Conservation (phyloP, 1,140 invertebrate species). For the Zaprionus davidi region DNA sequence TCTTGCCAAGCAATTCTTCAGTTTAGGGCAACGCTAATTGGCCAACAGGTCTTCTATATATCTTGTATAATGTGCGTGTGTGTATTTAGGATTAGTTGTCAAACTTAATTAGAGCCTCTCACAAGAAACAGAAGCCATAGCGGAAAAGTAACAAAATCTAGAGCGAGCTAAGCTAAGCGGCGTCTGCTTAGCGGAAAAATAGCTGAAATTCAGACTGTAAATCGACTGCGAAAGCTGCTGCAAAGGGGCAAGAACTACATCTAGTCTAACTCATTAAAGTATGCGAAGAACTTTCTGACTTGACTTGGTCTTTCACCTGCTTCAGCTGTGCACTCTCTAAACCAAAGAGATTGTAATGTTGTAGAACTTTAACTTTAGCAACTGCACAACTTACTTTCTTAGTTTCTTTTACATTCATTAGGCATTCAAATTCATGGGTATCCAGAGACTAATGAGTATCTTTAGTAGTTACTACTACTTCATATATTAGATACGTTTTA, state of each 20-base stretch:
- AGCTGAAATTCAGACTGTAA: neutral
- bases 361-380: too few species aligned
- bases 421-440: too few species aligned
- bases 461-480: too few species aligned
- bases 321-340: neutral
- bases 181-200: neutral
- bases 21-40: conserved; percentile 38
- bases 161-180: neutral
- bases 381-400: too few species aligned
- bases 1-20: conserved; percentile 7
- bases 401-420: too few species aligned
- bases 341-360: neutral
- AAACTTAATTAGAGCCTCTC: conserved; percentile 39
- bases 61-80: neutral
- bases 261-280: neutral
- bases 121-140: conserved; percentile 13
- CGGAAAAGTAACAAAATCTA: conserved; percentile 11
- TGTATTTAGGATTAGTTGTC: conserved; percentile 32
- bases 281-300: neutral
- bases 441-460: too few species aligned
- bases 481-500: too few species aligned
- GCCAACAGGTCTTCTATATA: neutral
- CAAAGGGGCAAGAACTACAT: neutral
- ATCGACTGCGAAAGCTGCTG: neutral
- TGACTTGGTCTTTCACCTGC: neutral